These are phyloP conservation scores for Zalophus californianus DNA, from an alignment of 2,797 vertebrate species.

Conservation along the genomic window DNA sequence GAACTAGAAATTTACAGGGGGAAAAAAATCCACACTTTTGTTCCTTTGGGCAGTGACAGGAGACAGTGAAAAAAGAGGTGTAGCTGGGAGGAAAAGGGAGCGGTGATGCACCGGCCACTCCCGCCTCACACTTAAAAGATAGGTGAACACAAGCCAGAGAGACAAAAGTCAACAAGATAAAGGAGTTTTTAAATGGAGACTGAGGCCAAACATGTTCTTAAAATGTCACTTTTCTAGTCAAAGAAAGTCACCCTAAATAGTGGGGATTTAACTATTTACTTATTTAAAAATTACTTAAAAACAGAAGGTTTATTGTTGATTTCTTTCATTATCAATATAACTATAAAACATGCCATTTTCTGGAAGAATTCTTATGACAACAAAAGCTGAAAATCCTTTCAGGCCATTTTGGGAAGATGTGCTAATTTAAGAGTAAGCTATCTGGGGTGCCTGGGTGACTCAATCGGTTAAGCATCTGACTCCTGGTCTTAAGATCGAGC, in stretches of 20 bases:
- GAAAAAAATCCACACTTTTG: neutral
- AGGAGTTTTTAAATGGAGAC: neutral
- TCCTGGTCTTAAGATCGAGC: neutral
- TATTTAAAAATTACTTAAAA: neutral
- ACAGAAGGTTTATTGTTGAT: neutral
- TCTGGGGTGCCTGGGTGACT: neutral
- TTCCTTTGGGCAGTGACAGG: neutral
- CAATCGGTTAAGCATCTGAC: neutral
- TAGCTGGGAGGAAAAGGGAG: neutral
- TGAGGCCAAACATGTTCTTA: slow-evolving; percentile 1
- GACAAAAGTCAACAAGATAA: neutral
- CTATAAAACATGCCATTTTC: neutral
- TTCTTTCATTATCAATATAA: neutral
- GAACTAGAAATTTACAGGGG: neutral
- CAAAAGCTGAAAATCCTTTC: slow-evolving; percentile 21
- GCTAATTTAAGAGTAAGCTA: neutral
- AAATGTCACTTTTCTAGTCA: slow-evolving; percentile 37
- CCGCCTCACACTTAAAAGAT: neutral
- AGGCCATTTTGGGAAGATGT: neutral
- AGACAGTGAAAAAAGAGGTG: neutral
- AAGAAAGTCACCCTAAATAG: neutral
- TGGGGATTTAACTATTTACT: neutral
- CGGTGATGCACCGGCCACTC: neutral
- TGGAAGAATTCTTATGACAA: neutral
- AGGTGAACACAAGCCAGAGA: neutral